These are phyloP conservation scores for Ephydatia muelleri DNA, from an alignment of 37 sponge, comb jelly and placozoan species.

Conservation along the genomic window DNA sequence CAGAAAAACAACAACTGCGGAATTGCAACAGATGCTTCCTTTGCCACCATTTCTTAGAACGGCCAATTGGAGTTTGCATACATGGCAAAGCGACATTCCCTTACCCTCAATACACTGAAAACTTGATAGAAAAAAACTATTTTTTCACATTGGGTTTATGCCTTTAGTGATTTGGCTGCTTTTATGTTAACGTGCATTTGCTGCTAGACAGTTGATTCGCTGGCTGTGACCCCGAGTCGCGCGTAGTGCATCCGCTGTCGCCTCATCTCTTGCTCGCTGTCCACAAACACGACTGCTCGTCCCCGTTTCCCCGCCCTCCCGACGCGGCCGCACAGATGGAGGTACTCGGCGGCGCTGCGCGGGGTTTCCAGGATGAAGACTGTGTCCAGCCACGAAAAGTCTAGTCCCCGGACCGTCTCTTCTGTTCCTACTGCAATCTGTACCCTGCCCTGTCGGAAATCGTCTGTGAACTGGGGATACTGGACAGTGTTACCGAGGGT, in stretches of 20 bases:
- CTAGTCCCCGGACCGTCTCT: slow-evolving; percentile 76
- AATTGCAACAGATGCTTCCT: slow-evolving; percentile 93
- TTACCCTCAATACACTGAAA: no score
- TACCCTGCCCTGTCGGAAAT: slow-evolving; percentile 49
- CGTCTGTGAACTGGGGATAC: slow-evolving; percentile 40
- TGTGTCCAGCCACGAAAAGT: slow-evolving; percentile 56
- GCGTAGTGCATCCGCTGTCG: slow-evolving; percentile 20
- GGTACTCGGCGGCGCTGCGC: slow-evolving; percentile 47
- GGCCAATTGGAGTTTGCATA: no score
- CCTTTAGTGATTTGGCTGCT: no score
- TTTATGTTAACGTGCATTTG: neutral
- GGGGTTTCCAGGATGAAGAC: slow-evolving; percentile 61
- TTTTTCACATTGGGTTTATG: no score
- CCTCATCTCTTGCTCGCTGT: slow-evolving; percentile 12
- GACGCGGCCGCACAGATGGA: slow-evolving; percentile 72
- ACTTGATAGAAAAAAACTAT: no score
- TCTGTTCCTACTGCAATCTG: slow-evolving; percentile 64
- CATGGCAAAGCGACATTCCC: no score
- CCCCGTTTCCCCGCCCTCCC: slow-evolving; percentile 57
- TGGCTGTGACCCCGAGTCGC: slow-evolving; percentile 9
- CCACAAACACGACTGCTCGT: slow-evolving; percentile 42
- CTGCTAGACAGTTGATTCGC: neutral
- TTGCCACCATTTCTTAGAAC: slow-evolving; percentile 41
- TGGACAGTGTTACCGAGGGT: neutral
- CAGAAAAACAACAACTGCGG: slow-evolving; percentile 96